Base-by-base conservation (phyloP, 2,797 vertebrate genomes). In the Catostomus latipinnis region DNA sequence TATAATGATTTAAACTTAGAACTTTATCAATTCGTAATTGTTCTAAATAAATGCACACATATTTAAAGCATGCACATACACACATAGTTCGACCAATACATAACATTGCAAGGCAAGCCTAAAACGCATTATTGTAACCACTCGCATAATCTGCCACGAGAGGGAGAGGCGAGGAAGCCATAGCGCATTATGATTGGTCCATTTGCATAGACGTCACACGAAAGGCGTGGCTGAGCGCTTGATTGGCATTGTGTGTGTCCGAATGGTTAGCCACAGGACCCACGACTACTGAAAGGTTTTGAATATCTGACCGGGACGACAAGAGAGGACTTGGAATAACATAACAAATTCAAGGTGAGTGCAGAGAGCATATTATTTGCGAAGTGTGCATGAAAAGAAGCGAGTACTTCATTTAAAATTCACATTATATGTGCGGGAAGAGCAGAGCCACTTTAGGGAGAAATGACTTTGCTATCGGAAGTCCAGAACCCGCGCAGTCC, bases 261-360 rank as follows among this genome's bases (percentile, higher is more conserved):
- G 86, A 88, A 87, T 87, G 90, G 90, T 92, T 88, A 89, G 87
- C 89, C 84, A 90, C 88, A 88, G 92, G 92, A 93, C 92, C 86
- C 60, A 83, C 88, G 90, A 90, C 86, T 63, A 87, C 89, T 84
- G 89, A 88, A 85, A 82, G 87, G 86, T 78, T 88, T 88, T 89
- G 88, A 86, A 89, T 87, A 84, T 89, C 90, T 88, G 89, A 86
- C 88, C 88, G 90, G 91, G 89, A 90, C 89, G 60, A 84, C 79
- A 78, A 74, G 72, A 50, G 14, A 74, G 85, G 85, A 86, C 85
- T 57, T 67, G 62, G 85, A 84, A 61, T 86, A 83, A 22, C 83
- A 61, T 80, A 66, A 82, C 74, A 8, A 14, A 60, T 60, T 72
- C 14, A 80, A 86, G 91, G 91, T 93, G 89, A 90, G 92, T 79